phyloP scores from a whole-genome alignment of 2,113 vertebrate species.

The Petroica traversi region DNA sequence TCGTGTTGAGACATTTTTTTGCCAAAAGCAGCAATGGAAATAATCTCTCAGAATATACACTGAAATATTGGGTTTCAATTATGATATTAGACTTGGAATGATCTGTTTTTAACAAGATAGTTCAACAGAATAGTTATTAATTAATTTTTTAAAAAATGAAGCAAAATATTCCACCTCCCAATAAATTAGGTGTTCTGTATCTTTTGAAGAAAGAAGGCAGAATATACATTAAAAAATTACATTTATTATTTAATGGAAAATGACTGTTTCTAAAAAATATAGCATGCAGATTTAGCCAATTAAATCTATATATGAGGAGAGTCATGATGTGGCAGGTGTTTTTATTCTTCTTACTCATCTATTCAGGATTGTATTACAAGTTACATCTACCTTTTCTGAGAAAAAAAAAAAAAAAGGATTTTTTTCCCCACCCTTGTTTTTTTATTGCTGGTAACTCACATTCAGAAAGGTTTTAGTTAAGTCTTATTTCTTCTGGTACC shows the following conservation, averaged over 20 bases:
- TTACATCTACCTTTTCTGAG: neutral
- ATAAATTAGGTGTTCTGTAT: neutral
- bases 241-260: neutral
- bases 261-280: neutral
- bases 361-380: neutral
- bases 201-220: neutral
- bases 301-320: neutral
- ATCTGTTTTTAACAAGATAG: neutral
- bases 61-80: neutral
- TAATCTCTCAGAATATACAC: neutral
- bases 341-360: neutral
- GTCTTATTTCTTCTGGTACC: neutral
- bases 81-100: neutral
- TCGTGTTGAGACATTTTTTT: neutral
- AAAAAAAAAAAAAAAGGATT: rapidly evolving
- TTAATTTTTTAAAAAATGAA: neutral
- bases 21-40: neutral
- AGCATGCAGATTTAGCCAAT: neutral
- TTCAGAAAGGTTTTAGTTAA: neutral
- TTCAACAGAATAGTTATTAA: neutral
- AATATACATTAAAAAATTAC: neutral
- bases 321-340: neutral
- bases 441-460: neutral
- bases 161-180: neutral
- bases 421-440: rapidly evolving